phyloP scores from a whole-genome alignment of 1,140 invertebrate genomes.

The Tribolium castaneum region DNA sequence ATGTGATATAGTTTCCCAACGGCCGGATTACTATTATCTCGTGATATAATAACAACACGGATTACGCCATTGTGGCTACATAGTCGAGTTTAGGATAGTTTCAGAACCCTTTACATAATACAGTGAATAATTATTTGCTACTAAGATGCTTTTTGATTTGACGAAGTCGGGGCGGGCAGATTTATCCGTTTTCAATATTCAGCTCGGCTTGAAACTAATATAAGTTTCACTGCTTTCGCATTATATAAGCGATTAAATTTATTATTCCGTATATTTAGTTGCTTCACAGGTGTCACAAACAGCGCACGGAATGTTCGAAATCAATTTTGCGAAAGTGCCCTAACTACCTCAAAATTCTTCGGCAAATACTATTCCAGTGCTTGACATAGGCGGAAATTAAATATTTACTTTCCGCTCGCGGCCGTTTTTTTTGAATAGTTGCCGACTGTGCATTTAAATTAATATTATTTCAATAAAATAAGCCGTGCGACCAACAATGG shows the following conservation, averaged over 20 bases:
- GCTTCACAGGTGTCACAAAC: neutral
- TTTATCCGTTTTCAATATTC: neutral
- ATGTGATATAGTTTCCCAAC: slow-evolving; percentile 3
- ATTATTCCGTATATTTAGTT: slow-evolving; percentile 14
- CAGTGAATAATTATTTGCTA: slow-evolving; percentile 27
- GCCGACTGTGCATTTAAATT: too few relatives aligned
- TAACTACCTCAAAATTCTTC: neutral
- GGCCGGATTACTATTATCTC: slow-evolving; percentile 21
- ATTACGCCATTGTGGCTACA: slow-evolving; percentile 28
- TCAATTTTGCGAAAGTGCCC: neutral
- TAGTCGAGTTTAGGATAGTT: slow-evolving; percentile 30
- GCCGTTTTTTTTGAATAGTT: neutral
- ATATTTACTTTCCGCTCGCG: neutral
- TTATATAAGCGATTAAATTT: slow-evolving; percentile 18
- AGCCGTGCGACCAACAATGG: too few relatives aligned
- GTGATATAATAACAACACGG: slow-evolving; percentile 33
- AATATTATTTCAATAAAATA: too few relatives aligned
- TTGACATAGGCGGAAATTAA: neutral
- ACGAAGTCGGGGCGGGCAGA: neutral
- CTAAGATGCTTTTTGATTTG: slow-evolving; percentile 19
- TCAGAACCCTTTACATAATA: slow-evolving; percentile 32
- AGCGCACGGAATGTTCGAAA: neutral
- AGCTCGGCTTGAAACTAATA: neutral
- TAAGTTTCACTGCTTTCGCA: slow-evolving; percentile 1
- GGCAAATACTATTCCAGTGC: neutral